Evolutionary conservation across 2,113 vertebrate genomes (phyloP), one percentile per base, ranked within the genome.

Genomic region (Tympanuchus pallidicinctus): DNA sequence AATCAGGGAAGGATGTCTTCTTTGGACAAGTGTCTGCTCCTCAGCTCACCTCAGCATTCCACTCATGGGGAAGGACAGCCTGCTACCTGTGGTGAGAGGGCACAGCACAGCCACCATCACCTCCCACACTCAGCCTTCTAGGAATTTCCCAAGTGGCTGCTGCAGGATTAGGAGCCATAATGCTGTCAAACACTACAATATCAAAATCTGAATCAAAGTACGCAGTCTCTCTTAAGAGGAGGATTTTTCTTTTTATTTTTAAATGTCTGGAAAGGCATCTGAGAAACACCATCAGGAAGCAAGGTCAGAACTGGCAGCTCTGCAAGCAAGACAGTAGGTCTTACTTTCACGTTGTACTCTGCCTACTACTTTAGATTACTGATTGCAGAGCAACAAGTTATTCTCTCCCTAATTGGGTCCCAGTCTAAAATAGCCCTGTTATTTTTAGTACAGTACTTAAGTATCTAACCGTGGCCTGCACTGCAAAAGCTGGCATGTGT

Each of bases 371-470:
- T 94, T 67, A 94, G 86, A 92, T 94, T 92, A 94, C 92, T 79
- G 87, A 90, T 32, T 85, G 90, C 73, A 90, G 69, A 95, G 94
- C 94, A 96, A 95, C 81, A 97, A 91, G 93, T 96, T 92, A 96
- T 92, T 76, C 91, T 89, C 88, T 95, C 88, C 92, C 86, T 97
- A 97, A 94, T 91, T 80, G 93, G 96, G 93, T 93, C 77, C 93
- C 71, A 73, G 92, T 86, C 94, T 47, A 92, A 94, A 98, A 97
- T 96, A 97, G 97, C 71, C 52, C 36, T 7, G 91, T 94, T 97
- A 98, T 98, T 98, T 97, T 97, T 97, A 98, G 97, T 60, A 86
- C 71, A 93, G 94, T 88, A 89, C 82, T 97, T 97, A 93, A 95
- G 93, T 94, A 95, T 96, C 93, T 95, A 97, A 96, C 94, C 94